A percentile compares a stretch with the other conserved stretches of the same genome.
These are phyloP conservation scores for Drosophila elegans DNA, from an alignment of 1,140 invertebrate genomes.

Conservation along the genomic window DNA sequence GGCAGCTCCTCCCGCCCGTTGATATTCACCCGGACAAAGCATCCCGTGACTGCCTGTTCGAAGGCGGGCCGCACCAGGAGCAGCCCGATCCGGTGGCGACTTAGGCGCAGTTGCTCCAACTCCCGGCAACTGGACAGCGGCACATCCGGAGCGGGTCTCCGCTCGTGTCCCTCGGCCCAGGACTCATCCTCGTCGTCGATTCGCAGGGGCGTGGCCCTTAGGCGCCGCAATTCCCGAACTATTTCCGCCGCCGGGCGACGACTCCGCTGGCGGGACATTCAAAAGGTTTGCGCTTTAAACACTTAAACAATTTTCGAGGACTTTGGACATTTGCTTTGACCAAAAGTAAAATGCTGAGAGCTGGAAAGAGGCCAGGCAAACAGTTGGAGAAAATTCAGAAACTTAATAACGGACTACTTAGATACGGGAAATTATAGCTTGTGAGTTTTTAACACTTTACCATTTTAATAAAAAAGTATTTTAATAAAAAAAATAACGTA, in stretches of 20 bases:
- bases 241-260: constrained; percentile 53
- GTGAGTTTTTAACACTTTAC: background rate
- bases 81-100: constrained; percentile 43
- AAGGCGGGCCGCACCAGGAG: constrained; percentile 46
- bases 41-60: constrained; percentile 46
- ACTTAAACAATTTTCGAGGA: constrained; percentile 10
- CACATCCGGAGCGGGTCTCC: background rate
- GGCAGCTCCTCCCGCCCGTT: constrained; percentile 15
- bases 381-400: background rate
- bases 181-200: constrained; percentile 36
- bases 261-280: background rate
- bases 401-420: background rate
- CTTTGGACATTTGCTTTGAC: background rate
- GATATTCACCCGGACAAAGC: constrained; percentile 59
- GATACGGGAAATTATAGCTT: background rate
- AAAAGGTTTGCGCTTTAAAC: background rate
- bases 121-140: constrained; percentile 34
- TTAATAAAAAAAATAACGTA: too few species aligned
- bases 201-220: constrained; percentile 18
- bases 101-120: constrained; percentile 47
- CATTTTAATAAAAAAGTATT: too few species aligned
- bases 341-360: background rate
- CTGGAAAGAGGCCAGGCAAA: too few species aligned
- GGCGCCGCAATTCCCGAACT: constrained; percentile 34
- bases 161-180: background rate